These are phyloP conservation scores for Chrysomela aeneicollis DNA, from an alignment of 2,888 invertebrate genomes.

Conservation along the genomic window DNA sequence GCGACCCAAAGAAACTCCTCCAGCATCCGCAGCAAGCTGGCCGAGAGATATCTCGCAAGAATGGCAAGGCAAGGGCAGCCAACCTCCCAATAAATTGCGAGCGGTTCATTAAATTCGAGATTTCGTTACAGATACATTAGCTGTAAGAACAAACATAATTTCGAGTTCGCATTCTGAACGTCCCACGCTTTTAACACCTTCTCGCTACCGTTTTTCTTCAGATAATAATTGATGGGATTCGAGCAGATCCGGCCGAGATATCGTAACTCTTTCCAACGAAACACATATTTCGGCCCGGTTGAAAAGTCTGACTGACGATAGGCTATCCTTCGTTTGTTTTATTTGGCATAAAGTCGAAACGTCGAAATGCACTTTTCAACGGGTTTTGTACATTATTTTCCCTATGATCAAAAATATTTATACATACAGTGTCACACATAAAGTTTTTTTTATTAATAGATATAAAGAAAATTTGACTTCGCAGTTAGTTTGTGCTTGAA, in stretches of 20 bases:
- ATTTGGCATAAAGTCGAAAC: no score
- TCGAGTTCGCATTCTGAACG: slow-evolving; percentile 50
- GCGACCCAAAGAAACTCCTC: slow-evolving; percentile 6
- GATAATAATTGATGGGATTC: slow-evolving; percentile 20
- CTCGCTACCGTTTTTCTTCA: slow-evolving; percentile 51
- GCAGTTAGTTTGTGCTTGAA: no score
- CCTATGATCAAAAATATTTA: no score
- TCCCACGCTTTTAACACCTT: slow-evolving; percentile 56
- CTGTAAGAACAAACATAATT: slow-evolving; percentile 59
- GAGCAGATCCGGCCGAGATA: slow-evolving; percentile 9
- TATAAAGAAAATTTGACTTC: no score
- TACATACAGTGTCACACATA: no score
- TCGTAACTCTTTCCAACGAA: background rate
- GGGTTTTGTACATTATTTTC: no score
- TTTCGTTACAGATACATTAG: slow-evolving; percentile 59
- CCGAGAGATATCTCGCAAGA: slow-evolving; percentile 47
- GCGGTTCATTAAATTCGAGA: slow-evolving; percentile 58
- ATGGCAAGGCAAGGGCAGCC: background rate
- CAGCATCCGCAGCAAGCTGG: slow-evolving; percentile 21
- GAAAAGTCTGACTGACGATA: no score
- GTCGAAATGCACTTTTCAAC: no score
- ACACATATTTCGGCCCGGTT: background rate
- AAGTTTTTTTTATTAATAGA: no score
- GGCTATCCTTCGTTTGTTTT: no score
- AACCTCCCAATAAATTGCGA: slow-evolving; percentile 50